Percentiles rank a stretch among this genome's conserved stretches.
Evolutionary conservation across 2,113 vertebrate species (phyloP).

Genomic region (Dendrocopos noguchii): DNA sequence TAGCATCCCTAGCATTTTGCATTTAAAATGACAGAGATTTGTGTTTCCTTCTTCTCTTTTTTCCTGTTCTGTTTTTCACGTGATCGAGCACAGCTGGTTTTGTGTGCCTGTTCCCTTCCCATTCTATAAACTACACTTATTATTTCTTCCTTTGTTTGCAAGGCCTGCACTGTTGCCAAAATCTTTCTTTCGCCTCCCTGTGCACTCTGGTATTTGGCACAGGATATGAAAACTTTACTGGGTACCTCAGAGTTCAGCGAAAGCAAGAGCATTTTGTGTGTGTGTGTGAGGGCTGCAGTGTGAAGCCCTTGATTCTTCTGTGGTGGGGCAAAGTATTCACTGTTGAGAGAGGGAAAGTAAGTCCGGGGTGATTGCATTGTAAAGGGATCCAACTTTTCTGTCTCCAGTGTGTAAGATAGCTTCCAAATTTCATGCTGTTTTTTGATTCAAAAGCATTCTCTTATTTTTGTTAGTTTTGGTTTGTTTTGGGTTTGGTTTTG

Average conservation of each 20-base stretch:
- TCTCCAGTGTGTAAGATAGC: neutral
- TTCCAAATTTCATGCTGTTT: neutral
- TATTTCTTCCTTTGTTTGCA: neutral
- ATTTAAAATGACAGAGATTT: neutral
- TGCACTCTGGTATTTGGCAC: neutral
- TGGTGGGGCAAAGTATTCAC: neutral
- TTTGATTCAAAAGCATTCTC: neutral
- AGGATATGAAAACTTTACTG: neutral
- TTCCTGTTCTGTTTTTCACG: accelerated
- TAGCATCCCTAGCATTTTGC: accelerated
- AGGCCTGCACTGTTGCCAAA: neutral
- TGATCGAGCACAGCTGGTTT: neutral
- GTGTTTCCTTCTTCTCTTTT: neutral
- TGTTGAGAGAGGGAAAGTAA: neutral
- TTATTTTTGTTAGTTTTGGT: neutral
- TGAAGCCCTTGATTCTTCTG: accelerated
- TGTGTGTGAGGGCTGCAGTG: neutral
- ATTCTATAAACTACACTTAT: neutral
- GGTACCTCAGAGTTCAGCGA: neutral
- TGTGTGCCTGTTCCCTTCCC: accelerated
- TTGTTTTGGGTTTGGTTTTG: neutral
- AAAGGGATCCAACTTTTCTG: neutral
- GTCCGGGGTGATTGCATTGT: neutral
- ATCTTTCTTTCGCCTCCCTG: neutral
- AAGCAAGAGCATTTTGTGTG: neutral